phyloP scores from a whole-genome alignment of 2,113 vertebrate species.

The Gymnorhina tibicen region DNA sequence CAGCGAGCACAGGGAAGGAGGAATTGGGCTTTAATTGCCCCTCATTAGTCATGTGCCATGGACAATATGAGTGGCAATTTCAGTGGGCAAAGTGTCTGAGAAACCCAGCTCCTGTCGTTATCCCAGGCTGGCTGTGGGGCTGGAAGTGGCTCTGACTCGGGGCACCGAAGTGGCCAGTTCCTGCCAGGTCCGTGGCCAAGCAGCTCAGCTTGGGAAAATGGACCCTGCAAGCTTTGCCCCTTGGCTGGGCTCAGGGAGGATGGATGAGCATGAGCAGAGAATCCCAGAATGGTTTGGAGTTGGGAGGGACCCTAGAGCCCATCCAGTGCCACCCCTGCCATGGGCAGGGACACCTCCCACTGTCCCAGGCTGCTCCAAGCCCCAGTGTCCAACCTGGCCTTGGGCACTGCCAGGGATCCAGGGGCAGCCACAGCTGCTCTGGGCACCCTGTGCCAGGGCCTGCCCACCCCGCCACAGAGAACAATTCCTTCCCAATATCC shows the following conservation, averaged over 20 bases:
- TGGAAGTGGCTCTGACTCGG: neutral
- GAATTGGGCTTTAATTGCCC: neutral
- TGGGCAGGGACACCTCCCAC: neutral
- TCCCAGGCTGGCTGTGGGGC: neutral
- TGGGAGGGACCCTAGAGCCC: fast-evolving
- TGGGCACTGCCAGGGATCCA: neutral
- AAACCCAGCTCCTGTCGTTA: fast-evolving
- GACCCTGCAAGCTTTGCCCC: neutral
- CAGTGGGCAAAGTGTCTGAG: neutral
- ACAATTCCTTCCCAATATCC: fast-evolving
- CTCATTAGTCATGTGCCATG: neutral
- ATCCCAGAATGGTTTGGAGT: fast-evolving
- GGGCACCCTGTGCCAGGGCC: neutral
- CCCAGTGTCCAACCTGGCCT: neutral
- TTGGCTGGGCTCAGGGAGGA: neutral
- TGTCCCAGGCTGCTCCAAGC: neutral
- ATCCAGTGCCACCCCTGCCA: neutral
- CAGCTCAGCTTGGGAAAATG: neutral
- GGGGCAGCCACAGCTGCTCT: neutral
- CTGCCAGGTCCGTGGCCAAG: neutral
- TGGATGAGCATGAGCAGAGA: neutral
- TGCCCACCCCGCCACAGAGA: fast-evolving
- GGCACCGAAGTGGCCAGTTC: neutral
- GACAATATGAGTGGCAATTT: neutral
- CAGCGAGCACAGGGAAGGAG: neutral